A percentile compares a stretch with the other conserved stretches of the same genome.
phyloP scores from a whole-genome alignment of 2,888 invertebrate species.

The Cataglyphis rosenhaueri region DNA sequence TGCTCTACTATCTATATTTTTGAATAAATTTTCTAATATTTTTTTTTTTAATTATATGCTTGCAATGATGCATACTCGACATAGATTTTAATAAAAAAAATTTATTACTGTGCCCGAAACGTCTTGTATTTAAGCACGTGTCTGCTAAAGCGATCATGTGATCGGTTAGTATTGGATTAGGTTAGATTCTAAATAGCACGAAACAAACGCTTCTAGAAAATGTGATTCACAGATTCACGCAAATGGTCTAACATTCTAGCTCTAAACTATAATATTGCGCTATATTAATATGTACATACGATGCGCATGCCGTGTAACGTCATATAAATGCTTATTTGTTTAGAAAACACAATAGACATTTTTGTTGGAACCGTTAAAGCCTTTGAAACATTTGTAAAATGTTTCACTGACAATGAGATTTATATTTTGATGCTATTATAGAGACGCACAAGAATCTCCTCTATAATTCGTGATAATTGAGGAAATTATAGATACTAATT shows the following conservation, averaged over 20 bases:
- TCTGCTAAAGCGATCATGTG: neutral
- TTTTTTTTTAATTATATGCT: neutral
- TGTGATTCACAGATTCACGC: neutral
- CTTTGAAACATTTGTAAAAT: no score
- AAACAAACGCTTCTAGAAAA: neutral
- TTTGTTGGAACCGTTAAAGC: no score
- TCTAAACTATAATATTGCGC: neutral
- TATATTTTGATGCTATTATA: neutral
- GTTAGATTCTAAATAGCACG: neutral
- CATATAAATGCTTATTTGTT: neutral
- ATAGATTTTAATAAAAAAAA: neutral
- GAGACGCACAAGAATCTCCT: neutral
- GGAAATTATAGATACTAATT: neutral
- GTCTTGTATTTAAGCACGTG: neutral
- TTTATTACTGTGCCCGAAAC: neutral
- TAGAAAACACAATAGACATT: neutral
- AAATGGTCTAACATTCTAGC: neutral
- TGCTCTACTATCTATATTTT: neutral
- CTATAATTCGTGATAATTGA: neutral
- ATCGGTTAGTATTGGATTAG: neutral
- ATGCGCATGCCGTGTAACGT: neutral
- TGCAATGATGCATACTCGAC: neutral
- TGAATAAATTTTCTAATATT: neutral
- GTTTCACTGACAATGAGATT: neutral
- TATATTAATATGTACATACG: neutral